phyloP scores from a whole-genome alignment of 2,113 vertebrate species.

The Peucedramus taeniatus region DNA sequence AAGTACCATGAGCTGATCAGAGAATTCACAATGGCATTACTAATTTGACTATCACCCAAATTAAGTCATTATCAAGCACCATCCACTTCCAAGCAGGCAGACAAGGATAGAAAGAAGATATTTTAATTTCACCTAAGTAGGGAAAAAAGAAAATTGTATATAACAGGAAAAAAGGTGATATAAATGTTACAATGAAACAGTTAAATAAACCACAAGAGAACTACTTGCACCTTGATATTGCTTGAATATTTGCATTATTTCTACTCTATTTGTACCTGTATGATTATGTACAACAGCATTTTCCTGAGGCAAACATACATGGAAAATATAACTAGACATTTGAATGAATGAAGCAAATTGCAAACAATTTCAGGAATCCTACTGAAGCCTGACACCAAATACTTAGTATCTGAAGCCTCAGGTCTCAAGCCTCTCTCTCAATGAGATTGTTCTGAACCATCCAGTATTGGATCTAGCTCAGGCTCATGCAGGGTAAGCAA shows the following conservation, averaged over 20 bases:
- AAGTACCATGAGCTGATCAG: not conserved
- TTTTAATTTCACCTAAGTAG: not conserved
- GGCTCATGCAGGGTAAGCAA: not conserved
- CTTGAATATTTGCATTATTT: not conserved
- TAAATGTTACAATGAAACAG: not conserved
- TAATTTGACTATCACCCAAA: not conserved
- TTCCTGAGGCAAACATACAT: not conserved
- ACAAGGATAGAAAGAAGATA: not conserved
- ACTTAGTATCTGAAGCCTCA: not conserved
- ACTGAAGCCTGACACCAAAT: not conserved
- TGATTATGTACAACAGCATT: not conserved
- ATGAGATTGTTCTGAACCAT: not conserved
- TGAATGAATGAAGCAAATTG: not conserved
- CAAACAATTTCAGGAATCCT: not conserved
- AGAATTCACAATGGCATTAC: not conserved
- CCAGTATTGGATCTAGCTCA: accelerated
- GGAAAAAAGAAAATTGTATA: not conserved
- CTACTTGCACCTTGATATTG: not conserved
- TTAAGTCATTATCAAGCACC: not conserved
- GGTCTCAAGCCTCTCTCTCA: too few species aligned
- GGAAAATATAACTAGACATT: not conserved
- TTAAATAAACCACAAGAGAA: not conserved
- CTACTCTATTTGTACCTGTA: not conserved
- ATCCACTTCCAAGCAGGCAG: not conserved
- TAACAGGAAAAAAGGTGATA: not conserved